Base-by-base conservation (phyloP, 1,140 invertebrate genomes). In the Bombus sylvicola region DNA sequence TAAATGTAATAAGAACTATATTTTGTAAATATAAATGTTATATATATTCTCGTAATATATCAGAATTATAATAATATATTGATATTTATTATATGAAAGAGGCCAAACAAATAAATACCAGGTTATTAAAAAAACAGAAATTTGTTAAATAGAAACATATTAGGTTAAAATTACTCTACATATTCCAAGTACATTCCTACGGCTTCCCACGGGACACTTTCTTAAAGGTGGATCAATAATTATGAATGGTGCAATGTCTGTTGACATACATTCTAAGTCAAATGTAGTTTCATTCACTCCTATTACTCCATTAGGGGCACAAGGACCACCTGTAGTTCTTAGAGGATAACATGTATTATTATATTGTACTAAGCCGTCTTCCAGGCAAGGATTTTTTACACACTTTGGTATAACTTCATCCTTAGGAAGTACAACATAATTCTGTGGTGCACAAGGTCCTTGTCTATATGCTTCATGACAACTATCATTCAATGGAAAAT, bases 391-490 rank as follows among this genome's bases (percentile, higher is more conserved):
- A 94, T 97, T 97, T 10, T 81, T 84, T 4, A 93, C 93, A 89
- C 97, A 97, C 75, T 95, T 94, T 0, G 97, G 96, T 41, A 96
- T 94, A 0, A 95, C 92, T 37, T 96, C 94, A 73, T 95, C 94
- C 39, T 93, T 85, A 5, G 93, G 93, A 8, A 97, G 93, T 31
- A 97, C 92, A 22, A 97, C 91, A 87, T 96, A 96, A 71, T 97
- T 88, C 0, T 93, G 93, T 0, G 81, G 12, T 9, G 91, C 69
- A 90, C 97, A 97, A 0, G 97, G 97, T 0, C 97, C 97, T 91
- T 95, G 95, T 34, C 93, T 93, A 87, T 96, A 97, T 0, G 96
- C 96, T 73, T 96, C 95, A 93, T 96, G 96, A 85, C 97, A 97
- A 3, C 92, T 94, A 85, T 97, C 95, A 9, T 95, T 95, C 31